Base-by-base conservation (phyloP, 2,888 invertebrate species). In the Muscina levida region DNA sequence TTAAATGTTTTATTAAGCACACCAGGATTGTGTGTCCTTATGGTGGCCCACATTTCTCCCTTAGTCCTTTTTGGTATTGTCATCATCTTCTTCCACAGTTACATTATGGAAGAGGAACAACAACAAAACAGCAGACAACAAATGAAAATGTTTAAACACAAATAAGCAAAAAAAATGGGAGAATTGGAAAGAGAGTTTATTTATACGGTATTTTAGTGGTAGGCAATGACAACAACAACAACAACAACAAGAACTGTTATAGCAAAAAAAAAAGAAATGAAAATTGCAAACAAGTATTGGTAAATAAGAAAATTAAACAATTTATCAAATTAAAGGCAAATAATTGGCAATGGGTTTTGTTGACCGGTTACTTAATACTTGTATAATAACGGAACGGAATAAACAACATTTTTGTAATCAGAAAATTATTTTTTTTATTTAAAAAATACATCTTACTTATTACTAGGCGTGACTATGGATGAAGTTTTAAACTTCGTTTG, bases 1-100 rank as follows among this genome's bases (percentile, higher is more conserved):
- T 62, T 62, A 22, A 62, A 62, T 62, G 62, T 62, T 62, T 62
- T 62, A 62, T 62, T 62, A 42, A 42, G 39, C 39, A 39, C 39
- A 42, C 62, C 39, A 19, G 0, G 42, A 42, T 62, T 42, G 22
- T 1, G 39, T 42, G 62, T 62, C 62, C 62, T 62, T 59, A 10
- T 8, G 19, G 31, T 37, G 39, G 17, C 19, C 22, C 62, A 57
- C 22, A 17, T 2, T 15, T 15, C n/a, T 56, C 15, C 51, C 1
- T 19, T 15, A n/a, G 1, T 46, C 17, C 15, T 19, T 17, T 19
- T 5, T 51, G 2, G 22, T 51, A 4, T 57, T 15, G 39, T 19
- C 39, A 39, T 37, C 37, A 59, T 2, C 59, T 59, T 37, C 59
- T 39, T 56, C 42, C n/a, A n/a, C 13, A 10, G 22, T 57, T 57